These are phyloP conservation scores for Brenthis daphne DNA, from an alignment of 2,888 invertebrate genomes.

Conservation along the genomic window DNA sequence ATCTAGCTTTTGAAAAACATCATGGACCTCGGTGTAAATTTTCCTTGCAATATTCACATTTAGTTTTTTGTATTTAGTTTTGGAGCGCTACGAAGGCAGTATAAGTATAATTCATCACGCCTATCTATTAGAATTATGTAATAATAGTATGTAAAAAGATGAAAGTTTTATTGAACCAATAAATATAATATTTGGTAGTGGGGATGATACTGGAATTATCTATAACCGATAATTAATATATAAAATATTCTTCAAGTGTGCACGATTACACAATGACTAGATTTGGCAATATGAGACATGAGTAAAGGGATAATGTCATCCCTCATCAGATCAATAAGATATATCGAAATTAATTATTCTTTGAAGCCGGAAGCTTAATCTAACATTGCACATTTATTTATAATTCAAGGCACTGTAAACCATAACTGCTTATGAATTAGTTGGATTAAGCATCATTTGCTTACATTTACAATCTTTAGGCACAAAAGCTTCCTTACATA, in stretches of 20 bases:
- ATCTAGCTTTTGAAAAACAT: too few species aligned
- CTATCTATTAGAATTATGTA: too few species aligned
- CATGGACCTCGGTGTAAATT: too few species aligned
- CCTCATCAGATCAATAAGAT: slow-evolving; percentile 1
- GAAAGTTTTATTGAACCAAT: too few species aligned
- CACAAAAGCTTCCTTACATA: slow-evolving; percentile 15
- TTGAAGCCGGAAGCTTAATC: slow-evolving; percentile 15
- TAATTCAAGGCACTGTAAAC: slow-evolving; percentile 57
- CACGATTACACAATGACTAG: slow-evolving; percentile 24
- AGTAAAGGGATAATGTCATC: slow-evolving; percentile 5
- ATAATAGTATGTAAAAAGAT: too few species aligned
- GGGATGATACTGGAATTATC: too few species aligned
- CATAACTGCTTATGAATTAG: slow-evolving; percentile 38
- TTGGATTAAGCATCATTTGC: not conserved
- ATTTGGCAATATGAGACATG: slow-evolving; percentile 18
- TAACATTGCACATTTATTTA: slow-evolving; percentile 14
- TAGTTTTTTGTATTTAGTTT: too few species aligned
- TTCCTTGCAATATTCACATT: too few species aligned
- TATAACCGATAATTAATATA: too few species aligned
- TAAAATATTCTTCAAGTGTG: not conserved
- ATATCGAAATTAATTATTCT: slow-evolving; percentile 3
- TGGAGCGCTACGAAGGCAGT: too few species aligned
- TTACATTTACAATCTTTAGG: slow-evolving; percentile 19
- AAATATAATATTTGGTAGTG: too few species aligned
- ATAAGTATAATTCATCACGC: too few species aligned